These are phyloP conservation scores for Myathropa florea DNA, from an alignment of 2,888 invertebrate species.

Conservation along the genomic window DNA sequence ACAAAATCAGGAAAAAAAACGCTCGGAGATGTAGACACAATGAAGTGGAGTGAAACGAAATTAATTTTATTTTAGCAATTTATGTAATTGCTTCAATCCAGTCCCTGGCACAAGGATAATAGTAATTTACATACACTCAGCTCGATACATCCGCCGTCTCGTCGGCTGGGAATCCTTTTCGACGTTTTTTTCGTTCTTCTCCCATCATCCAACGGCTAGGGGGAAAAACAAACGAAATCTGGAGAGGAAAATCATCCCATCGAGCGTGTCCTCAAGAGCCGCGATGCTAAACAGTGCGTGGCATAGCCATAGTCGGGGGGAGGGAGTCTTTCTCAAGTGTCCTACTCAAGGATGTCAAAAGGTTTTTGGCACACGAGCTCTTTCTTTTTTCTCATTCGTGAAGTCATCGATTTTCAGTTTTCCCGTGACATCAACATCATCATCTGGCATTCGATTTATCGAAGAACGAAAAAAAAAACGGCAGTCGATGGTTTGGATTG, in stretches of 20 bases:
- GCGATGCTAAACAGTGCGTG: slow-evolving; percentile 43
- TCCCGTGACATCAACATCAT: slow-evolving; percentile 55
- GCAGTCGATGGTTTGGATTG: neutral
- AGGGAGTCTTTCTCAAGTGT: slow-evolving; percentile 31
- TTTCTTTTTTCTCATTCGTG: neutral
- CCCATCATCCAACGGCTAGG: slow-evolving; percentile 21
- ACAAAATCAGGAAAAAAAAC: neutral
- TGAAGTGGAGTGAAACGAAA: slow-evolving; percentile 20
- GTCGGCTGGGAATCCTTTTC: slow-evolving; percentile 8
- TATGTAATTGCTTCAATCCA: slow-evolving; percentile 41
- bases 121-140: too few relatives aligned
- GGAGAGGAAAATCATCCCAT: slow-evolving; percentile 34
- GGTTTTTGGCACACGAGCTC: slow-evolving; percentile 30
- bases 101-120: too few relatives aligned
- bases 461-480: neutral
- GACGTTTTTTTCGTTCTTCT: neutral
- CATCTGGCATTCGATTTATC: slow-evolving; percentile 58
- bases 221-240: slow-evolving; percentile 9
- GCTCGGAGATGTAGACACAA: slow-evolving; percentile 13
- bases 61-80: slow-evolving; percentile 24
- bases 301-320: neutral
- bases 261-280: slow-evolving; percentile 13
- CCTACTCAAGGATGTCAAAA: slow-evolving; percentile 52
- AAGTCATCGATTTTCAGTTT: slow-evolving; percentile 59
- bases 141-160: slow-evolving; percentile 6